Percentiles rank a stretch among this genome's conserved stretches.
Evolutionary conservation across 2,888 invertebrate species (phyloP).

Genomic region (Andrena minutula): DNA sequence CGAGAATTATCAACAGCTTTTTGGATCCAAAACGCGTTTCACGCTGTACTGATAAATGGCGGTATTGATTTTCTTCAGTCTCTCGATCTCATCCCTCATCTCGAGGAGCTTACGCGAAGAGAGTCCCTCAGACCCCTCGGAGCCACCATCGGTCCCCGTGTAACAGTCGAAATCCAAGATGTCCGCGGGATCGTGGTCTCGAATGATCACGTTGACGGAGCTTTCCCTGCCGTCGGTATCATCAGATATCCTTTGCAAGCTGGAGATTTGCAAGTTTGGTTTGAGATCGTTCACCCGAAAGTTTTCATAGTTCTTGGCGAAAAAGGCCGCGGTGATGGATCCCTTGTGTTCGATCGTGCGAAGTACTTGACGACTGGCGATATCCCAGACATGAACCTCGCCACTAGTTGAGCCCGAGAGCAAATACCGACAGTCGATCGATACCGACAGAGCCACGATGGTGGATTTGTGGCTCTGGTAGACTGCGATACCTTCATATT

Average conservation of each 20-base stretch:
- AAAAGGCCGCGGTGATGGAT: constrained; percentile 90
- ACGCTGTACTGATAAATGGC: constrained; percentile 71
- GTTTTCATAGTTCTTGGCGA: constrained; percentile 87
- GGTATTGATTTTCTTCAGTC: constrained; percentile 75
- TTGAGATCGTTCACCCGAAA: constrained; percentile 88
- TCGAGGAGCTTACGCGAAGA: constrained; percentile 56
- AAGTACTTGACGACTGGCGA: constrained; percentile 90
- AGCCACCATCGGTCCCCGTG: constrained; percentile 34
- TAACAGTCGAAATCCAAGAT: constrained; percentile 69
- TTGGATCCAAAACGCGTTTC: constrained; percentile 31
- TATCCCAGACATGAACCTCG: constrained; percentile 92
- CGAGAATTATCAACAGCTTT: neutral
- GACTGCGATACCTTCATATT: constrained; percentile 85
- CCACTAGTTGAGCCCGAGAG: constrained; percentile 92
- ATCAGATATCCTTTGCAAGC: constrained; percentile 89
- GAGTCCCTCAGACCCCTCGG: neutral
- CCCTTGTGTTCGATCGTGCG: constrained; percentile 91
- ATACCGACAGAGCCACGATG: constrained; percentile 90
- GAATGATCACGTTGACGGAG: constrained; percentile 73
- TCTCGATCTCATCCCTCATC: constrained; percentile 71
- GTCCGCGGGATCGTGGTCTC: constrained; percentile 46
- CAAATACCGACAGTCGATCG: constrained; percentile 90
- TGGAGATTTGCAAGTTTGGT: constrained; percentile 87
- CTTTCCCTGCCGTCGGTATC: constrained; percentile 85
- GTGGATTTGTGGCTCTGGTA: constrained; percentile 90